phyloP scores from a whole-genome alignment of 2,113 vertebrate species.

The Holacanthus passer region DNA sequence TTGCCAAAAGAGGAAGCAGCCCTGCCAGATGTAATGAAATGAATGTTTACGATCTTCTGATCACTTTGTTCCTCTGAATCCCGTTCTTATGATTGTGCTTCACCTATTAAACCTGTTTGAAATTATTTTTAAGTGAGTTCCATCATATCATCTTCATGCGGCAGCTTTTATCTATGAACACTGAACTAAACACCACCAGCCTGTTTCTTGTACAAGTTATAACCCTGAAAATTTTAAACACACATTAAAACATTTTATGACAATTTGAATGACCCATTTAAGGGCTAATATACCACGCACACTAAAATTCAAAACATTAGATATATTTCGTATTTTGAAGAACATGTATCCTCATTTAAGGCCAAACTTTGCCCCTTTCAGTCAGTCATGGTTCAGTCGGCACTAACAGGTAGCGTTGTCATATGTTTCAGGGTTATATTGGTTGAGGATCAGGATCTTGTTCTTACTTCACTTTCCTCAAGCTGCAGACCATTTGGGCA shows the following conservation, averaged over 20 bases:
- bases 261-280: not conserved
- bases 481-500: not conserved
- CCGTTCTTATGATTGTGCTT: not conserved
- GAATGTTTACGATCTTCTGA: not conserved
- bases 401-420: not conserved
- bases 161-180: too few relatives aligned
- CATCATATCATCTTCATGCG: not conserved
- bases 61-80: not conserved
- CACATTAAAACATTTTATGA: too few relatives aligned
- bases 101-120: not conserved
- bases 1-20: slow-evolving; percentile 41
- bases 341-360: not conserved
- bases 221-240: too few relatives aligned
- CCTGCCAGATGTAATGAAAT: not conserved
- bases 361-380: not conserved
- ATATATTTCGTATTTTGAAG: not conserved
- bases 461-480: not conserved
- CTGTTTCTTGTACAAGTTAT: too few relatives aligned
- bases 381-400: not conserved
- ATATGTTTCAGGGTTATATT: not conserved
- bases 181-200: too few relatives aligned
- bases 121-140: not conserved
- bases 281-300: not conserved
- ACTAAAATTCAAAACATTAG: not conserved
- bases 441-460: not conserved